Evolutionary conservation across 2,888 invertebrate genomes (phyloP), one percentile per base, ranked within the genome.

Genomic region (Ryuthela nishihirai): DNA sequence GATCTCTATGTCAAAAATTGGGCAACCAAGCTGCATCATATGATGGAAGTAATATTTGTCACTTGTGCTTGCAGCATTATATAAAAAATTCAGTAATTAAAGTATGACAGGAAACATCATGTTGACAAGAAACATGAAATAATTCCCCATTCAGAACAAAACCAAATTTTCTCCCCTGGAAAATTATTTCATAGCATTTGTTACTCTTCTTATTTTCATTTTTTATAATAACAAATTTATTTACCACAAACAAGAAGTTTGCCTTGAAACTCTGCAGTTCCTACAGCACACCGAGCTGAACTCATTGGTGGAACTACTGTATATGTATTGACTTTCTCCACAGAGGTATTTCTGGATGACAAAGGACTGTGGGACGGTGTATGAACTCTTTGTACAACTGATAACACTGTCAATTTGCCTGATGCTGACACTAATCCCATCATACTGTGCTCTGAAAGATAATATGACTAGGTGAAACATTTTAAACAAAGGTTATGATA

Each of bases 241-340:
- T 78, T 77, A 81, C 88, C 90, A 76, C 87, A 87, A 56, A 86
- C 88, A 65, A 90, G 76, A 41, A 91, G 79, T 44, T 82, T 82
- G 40, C 83, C 83, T 66, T 82, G 80, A 54, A 86, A 76, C 70
- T 83, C 82, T 35, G 83, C 85, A 59, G 85, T 82, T 50, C 89
- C 90, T 52, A 83, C 82, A 45, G 87, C 85, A 76, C 88, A 87
- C 64, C 88, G 81, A 39, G 82, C 81, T 43, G 79, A 79, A 39
- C 79, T 79, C 83, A 85, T 84, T 52, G 80, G 78, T 21, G 82
- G 80, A 62, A 80, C 71, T 18, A 79, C 77, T 66, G 79, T 79
- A 70, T 81, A 82, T 34, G 79, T 70, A 69, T 82, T 81, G 0
- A 80, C 80, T 67, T 80, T 78, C 62, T 79, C 78, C 62, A 60